Evolutionary conservation across 2,888 invertebrate species (phyloP), one percentile per base, ranked within the genome.

Genomic region (Oxytorus armatus): DNA sequence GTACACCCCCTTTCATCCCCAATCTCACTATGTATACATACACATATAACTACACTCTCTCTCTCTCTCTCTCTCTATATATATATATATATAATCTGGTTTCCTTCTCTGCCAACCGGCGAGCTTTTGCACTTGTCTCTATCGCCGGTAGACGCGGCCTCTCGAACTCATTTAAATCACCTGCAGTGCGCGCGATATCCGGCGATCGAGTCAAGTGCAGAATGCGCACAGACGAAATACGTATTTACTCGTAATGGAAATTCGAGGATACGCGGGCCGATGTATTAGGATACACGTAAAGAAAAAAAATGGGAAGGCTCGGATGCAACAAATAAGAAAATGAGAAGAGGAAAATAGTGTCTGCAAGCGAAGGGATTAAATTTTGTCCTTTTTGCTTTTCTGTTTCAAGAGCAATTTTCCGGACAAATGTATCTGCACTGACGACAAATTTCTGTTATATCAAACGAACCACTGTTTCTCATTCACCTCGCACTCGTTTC

Each of bases 121-220:
- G 57, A 57, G 39, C 72, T 77, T 65, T 66, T 65, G 49, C 57
- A 70, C 70, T 77, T 63, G 76, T 69, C 68, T 69, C 53, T 74
- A 61, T 61, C 36, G 59, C 21, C 49, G 76, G 51, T 39, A 65
- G 65, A 70, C 61, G 47, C 57, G 11, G 63, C 73, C 77, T 77
- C 73, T 79, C 80, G 83, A 85, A 85, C 84, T 88, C 85, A 85
- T 86, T 87, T 84, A 85, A 87, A 87, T 88, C 85, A 86, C 85
- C 84, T 85, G 86, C 84, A 86, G 66, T 39, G 61, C 47, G 66
- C 47, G 66, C 42, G 76, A 70, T 75, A 74, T 79, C 78, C 70
- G 33, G 14, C 33, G 57, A 66, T 39, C 29, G 61, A 80, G 72
- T 77, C 77, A 72, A 73, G 80, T 68, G 53, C 79, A 61, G 76